These are phyloP conservation scores for Hypotaenidia philippensis DNA, from an alignment of 2,797 vertebrate species.

Conservation along the genomic window DNA sequence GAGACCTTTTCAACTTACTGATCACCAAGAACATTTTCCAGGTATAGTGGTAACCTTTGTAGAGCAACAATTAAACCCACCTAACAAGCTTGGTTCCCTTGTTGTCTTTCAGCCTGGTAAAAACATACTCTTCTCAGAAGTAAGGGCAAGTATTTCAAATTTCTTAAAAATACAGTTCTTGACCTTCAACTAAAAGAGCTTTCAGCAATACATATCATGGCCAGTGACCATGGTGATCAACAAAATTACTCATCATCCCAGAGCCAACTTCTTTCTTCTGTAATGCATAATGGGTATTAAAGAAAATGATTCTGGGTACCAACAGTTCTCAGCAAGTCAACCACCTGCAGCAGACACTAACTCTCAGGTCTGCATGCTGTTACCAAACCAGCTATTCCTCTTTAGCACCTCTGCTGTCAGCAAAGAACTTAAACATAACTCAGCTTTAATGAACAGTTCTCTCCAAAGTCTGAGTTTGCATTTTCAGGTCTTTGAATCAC, in stretches of 20 bases:
- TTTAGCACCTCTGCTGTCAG: slow-evolving; percentile 25
- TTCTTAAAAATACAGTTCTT: neutral
- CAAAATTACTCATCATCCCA: neutral
- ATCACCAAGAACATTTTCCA: neutral
- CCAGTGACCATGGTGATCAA: neutral
- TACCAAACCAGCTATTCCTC: slow-evolving; percentile 64
- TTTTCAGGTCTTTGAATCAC: slow-evolving; percentile 29
- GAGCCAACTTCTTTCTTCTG: neutral
- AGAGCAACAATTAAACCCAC: neutral
- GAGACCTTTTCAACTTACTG: neutral
- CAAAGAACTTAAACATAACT: slow-evolving; percentile 16
- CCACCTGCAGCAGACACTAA: neutral
- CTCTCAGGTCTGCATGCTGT: neutral
- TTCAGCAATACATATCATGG: neutral
- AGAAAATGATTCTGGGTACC: slow-evolving; percentile 4
- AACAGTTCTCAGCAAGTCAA: slow-evolving; percentile 9
- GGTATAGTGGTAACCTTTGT: neutral
- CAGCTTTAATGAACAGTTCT: slow-evolving; percentile 6
- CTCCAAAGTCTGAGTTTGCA: slow-evolving; percentile 27
- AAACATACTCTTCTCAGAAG: neutral
- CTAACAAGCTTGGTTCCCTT: neutral
- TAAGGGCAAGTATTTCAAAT: neutral
- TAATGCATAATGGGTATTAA: neutral
- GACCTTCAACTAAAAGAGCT: neutral
- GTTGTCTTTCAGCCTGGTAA: neutral